Evolutionary conservation across 2,888 invertebrate genomes (phyloP), one percentile per base, ranked within the genome.

Genomic region (Sinelater perroti): DNA sequence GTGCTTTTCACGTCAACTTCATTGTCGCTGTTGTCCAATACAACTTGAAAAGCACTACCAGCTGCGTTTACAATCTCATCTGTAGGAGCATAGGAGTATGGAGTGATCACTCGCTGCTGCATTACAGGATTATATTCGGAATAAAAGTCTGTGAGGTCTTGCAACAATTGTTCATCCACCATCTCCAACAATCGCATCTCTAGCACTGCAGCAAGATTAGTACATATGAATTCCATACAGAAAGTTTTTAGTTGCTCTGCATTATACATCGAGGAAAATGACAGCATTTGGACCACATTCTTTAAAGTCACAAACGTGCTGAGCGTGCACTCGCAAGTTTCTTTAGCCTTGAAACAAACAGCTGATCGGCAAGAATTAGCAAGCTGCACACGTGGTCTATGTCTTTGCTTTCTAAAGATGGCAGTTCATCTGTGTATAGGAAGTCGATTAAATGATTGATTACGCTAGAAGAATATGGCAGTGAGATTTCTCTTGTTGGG

Each of bases 361-460:
- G 82, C 70, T 93, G 93, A 74, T 95, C 94, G 16, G 93, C 88
- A 7, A 89, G 83, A 5, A 90, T 85, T 16, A 94, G 80, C 71
- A 92, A 82, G 71, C 89, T 88, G 75, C 88, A 89, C 0, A 83
- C 70, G 62, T 90, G 82, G 55, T 93, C 91, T 0, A 87, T 80
- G 70, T 88, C 87, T 26, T 84, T 83, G 53, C 78, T 84, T 63
- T 82, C 77, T 36, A 87, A 76, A 61, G 82, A 79, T 0, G 85
- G 82, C 13, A 86, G 82, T 1, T 85, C 80, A 72, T 90, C 89
- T 0, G 87, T 86, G 74, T 94, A 94, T 0, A 93, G 77, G 72
- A 87, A 93, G 62, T 91, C 87, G 5, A 94, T 77, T 1, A 93
- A 81, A 0, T 88, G 85, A 55, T 84, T 77, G 62, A 92, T 77